Evolutionary conservation across 2,797 vertebrate genomes (phyloP), one percentile per base, ranked within the genome.

Genomic region (Eleutherodactylus coqui): DNA sequence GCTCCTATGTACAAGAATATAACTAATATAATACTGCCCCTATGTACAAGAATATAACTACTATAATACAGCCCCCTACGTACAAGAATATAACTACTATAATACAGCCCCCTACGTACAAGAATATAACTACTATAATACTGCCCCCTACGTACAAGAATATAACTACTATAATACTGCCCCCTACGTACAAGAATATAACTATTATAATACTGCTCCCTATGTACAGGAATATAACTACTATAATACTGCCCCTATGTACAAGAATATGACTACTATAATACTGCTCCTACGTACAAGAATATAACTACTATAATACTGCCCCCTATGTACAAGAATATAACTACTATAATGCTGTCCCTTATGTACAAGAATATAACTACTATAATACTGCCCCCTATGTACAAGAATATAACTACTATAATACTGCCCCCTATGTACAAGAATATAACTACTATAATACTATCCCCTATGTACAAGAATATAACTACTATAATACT

Each of bases 81-180:
- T 58, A 58, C 53, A 53, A 7, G 51, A 53, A 53, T 53, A 53
- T 53, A 53, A 53, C 51, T 53, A 53, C 51, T 53, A 53, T 53
- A 53, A 53, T 53, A 53, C 51, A 21, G 19, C 51, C 19, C 51
- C n/a, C 51, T n/a, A 58, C 9, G 24, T 58, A 58, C 53, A 58
- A 58, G 53, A 58, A 58, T 58, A 58, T 58, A 58, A 58, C 53
- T 58, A 58, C 53, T 58, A 58, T 58, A 58, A 58, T 58, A 58
- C 53, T 58, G 21, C 53, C 6, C 53, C n/a, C 53, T 58, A 58
- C n/a, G 24, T 58, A 58, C 53, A 58, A n/a, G 53, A 58, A 58
- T 58, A 58, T 58, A 58, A 58, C 53, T 58, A 58, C 53, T 58
- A 58, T 58, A 58, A 58, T 58, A 58, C 53, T 58, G 24, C 53